Conservation (phyloP, 2,888 invertebrate species). For the Tetragonula carbonaria region DNA sequence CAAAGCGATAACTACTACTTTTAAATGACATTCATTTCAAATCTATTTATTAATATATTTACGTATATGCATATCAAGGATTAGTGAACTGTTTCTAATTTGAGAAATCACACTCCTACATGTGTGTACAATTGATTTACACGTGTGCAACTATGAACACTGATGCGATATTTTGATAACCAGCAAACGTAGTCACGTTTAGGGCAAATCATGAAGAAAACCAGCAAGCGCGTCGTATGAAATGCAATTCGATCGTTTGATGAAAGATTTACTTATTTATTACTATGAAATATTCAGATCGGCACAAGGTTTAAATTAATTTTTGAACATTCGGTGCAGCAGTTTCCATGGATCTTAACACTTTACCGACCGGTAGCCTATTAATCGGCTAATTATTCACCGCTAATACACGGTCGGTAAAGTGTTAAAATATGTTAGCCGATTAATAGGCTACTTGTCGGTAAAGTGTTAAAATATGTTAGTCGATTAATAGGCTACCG, state of each 20-base stretch:
- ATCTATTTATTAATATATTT: neutral
- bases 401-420: too few relatives aligned
- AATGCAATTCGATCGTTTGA: neutral
- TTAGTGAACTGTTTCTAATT: neutral
- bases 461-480: too few relatives aligned
- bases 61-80: neutral
- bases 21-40: neutral
- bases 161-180: slow-evolving; percentile 20
- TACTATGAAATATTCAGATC: neutral
- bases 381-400: too few relatives aligned
- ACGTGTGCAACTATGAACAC: neutral
- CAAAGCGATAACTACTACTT: too few relatives aligned
- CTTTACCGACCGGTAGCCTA: too few relatives aligned
- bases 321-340: neutral
- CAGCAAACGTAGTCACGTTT: neutral
- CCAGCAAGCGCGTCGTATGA: neutral
- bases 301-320: neutral
- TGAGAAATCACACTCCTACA: neutral
- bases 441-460: too few relatives aligned
- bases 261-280: neutral
- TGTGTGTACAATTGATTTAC: neutral
- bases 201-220: neutral
- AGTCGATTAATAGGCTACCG: too few relatives aligned
- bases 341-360: too few relatives aligned
- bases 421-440: too few relatives aligned